Evolutionary conservation across 2,888 invertebrate genomes (phyloP).

Genomic region (Muscina levida): DNA sequence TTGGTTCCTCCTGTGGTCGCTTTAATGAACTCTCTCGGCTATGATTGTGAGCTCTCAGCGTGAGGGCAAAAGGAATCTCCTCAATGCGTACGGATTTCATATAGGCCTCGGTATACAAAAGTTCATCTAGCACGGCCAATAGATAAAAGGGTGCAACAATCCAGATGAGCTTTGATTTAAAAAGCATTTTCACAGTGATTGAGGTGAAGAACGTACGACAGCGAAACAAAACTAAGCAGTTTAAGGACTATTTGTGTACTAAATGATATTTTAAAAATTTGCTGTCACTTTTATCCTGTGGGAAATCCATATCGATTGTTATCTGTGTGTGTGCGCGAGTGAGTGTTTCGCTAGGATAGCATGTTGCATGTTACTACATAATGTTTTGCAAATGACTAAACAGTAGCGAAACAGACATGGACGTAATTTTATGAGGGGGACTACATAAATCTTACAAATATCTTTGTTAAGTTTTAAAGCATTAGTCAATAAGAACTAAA

Average conservation of each 20-base stretch:
- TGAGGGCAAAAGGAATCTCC: slow-evolving; percentile 72
- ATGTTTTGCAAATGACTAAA: no score
- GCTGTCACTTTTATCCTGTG: slow-evolving; percentile 16
- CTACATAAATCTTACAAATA: no score
- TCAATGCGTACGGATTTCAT: slow-evolving; percentile 72
- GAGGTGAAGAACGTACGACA: no score
- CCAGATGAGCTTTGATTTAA: slow-evolving; percentile 63
- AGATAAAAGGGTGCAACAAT: slow-evolving; percentile 70
- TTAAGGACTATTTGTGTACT: slow-evolving; percentile 38
- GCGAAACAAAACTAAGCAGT: slow-evolving; percentile 20
- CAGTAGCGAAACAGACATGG: no score
- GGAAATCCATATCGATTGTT: neutral
- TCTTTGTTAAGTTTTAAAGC: no score
- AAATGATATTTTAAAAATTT: slow-evolving; percentile 6
- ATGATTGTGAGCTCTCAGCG: slow-evolving; percentile 34
- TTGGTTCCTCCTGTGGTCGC: neutral
- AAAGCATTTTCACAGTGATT: slow-evolving; percentile 30
- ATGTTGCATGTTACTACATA: no score
- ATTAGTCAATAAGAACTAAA: no score
- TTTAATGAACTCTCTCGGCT: slow-evolving; percentile 43
- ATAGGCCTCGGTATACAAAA: slow-evolving; percentile 69
- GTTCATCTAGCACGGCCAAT: slow-evolving; percentile 65
- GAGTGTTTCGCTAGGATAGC: neutral
- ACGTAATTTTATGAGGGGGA: no score
- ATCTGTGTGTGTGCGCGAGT: slow-evolving; percentile 14